Base-by-base conservation (phyloP, 1,140 invertebrate genomes). In the Leptinotarsa lineolata region DNA sequence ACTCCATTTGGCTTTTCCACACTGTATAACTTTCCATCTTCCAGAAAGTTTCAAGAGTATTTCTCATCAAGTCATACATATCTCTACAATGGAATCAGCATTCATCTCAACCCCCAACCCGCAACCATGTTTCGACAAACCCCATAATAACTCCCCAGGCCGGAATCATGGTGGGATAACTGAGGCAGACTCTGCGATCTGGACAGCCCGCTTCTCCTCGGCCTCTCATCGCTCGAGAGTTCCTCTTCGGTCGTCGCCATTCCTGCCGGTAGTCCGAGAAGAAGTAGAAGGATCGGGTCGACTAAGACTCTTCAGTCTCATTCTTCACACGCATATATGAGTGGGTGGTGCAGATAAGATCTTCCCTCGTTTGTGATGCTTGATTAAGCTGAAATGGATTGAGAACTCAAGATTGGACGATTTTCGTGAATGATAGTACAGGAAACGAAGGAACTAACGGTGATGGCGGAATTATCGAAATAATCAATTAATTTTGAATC, bases 141-240 rank as follows among this genome's bases (percentile, higher is more conserved):
- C 78, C 83, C 85, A 77, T 84, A 85, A 76, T 83, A 85, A 70
- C 85, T 85, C 18, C 84, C 83, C 12, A 85, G 77, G 46, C 85
- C 85, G 2, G 85, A 86, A 78, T 86, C 85, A 72, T 83, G 81
- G 46, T 82, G 83, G 4, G 83, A 84, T 30, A 86, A 75, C 48
- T 87, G 86, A 8, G 86, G 86, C 64, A 87, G 76, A 12, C 85
- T 86, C 58, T 85, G 77, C 30, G 85, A 86, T 18, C 85, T 77
- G n/a, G 81, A 77, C 46, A 84, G 72, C 39, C 76, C 76, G 68
- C 75, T 72, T 66, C 81, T 75, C 48, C 80, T 78, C 48, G 79
- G 74, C 72, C 80, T 73, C 66, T 81, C 79, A 71, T 80, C 80
- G 68, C 77, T 78, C 44, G 74, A 73, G 15, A 80, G 76, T 64